Evolutionary conservation across 2,888 invertebrate genomes (phyloP), one percentile per base, ranked within the genome.

Genomic region (Phytoseiulus persimilis): DNA sequence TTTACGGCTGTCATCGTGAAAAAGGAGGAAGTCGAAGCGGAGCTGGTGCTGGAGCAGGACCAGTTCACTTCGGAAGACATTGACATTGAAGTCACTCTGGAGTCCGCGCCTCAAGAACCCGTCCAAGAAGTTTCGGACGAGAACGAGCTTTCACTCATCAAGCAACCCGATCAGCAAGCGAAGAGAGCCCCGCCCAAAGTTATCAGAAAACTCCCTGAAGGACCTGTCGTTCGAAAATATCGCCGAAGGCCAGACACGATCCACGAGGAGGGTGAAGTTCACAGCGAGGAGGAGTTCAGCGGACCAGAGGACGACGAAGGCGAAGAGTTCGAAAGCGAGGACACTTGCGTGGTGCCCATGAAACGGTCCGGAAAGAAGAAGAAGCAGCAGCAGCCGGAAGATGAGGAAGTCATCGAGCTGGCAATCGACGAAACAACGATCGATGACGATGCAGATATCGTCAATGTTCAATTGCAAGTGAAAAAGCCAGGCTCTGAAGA

Each of bases 1-100:
- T 87, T 87, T n/a, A 87, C 87, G 87, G 87, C 87, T 14, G 39
- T 87, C n/a, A 87, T 87, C 45, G 89, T 90, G 89, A 90, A 90
- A 65, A 65, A 31, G 65, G 65, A 84, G 6, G 89, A 87, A n/a
- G 83, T 89, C 32, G 83, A 90, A n/a, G 45, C 33, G 83, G 90
- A 89, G 3, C 89, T 83, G 9, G 83, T 45, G 1, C 33, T 89
- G 32, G 89, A 89, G 45, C 87, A 90, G 31, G 46, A 89, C 31
- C 83, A 84, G 23, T 87, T 87, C 87, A 87, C 87, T n/a, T 87
- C 87, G 14, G 87, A 87, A 33, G 87, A 31, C 31, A 87, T 87
- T 6, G 87, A 87, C 87, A 87, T 87, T n/a, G 87, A 87, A 32
- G 87, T 33, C 32, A 87, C 87, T 33, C 33, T 87, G 5, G 87